Percentiles rank a stretch among this genome's conserved stretches.
phyloP scores from a whole-genome alignment of 2,888 invertebrate species.

The Eueremaeus valkanovi region DNA sequence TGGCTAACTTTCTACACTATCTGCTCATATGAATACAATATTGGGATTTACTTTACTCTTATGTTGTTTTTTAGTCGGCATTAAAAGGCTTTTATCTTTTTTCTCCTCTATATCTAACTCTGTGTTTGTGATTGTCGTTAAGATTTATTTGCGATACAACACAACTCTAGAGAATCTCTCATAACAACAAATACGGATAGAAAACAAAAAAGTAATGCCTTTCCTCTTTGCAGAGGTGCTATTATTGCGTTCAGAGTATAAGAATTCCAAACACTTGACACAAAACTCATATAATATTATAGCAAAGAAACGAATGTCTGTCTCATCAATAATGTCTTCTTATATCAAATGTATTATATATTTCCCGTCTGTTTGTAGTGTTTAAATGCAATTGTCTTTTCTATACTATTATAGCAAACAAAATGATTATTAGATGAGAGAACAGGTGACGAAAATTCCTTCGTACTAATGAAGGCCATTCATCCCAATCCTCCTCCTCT shows the following conservation, averaged over 20 bases:
- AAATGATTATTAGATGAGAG: not conserved
- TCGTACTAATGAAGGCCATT: not conserved
- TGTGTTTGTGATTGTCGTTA: constrained; percentile 13
- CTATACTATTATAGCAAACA: not conserved
- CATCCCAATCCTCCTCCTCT: not conserved
- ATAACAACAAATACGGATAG: not conserved
- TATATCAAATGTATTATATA: not conserved
- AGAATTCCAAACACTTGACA: not conserved
- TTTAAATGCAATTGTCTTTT: constrained; percentile 1
- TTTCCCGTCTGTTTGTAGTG: not conserved
- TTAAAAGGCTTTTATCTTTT: not conserved
- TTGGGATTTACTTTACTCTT: too few relatives aligned
- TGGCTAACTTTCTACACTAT: too few relatives aligned
- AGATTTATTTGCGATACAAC: constrained; percentile 6
- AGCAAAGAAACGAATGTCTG: too few relatives aligned
- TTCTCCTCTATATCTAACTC: not conserved
- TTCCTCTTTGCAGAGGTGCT: not conserved
- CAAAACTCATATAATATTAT: too few relatives aligned
- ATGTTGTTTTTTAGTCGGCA: not conserved
- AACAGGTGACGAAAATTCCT: constrained; percentile 21
- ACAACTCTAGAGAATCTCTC: not conserved
- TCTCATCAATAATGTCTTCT: constrained; percentile 15
- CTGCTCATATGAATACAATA: too few relatives aligned
- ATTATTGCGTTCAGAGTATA: not conserved
- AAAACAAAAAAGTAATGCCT: not conserved